phyloP scores from a whole-genome alignment of 1,140 invertebrate genomes.

The Cydia strobilella region DNA sequence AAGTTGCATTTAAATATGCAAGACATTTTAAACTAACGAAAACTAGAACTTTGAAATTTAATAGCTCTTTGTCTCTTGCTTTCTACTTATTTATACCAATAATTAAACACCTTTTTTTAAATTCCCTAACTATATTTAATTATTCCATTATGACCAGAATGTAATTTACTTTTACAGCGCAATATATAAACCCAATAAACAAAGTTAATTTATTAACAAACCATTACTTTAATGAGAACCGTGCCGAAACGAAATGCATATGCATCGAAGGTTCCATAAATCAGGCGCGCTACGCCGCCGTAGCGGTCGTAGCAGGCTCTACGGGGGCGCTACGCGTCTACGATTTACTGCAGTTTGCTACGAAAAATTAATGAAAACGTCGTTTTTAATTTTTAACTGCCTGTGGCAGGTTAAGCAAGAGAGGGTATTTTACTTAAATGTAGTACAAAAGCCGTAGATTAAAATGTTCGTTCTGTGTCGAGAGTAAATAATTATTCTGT shows the following conservation, averaged over 20 bases:
- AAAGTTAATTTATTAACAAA: neutral
- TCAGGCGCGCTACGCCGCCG: neutral
- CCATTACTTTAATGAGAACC: slow-evolving; percentile 9
- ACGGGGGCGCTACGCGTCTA: slow-evolving; percentile 2
- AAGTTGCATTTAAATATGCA: no score
- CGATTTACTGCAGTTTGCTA: slow-evolving; percentile 11
- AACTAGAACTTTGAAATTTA: no score
- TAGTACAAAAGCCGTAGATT: neutral
- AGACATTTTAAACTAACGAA: no score
- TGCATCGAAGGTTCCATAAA: neutral
- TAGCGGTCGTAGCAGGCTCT: slow-evolving; percentile 24
- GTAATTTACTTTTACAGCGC: neutral
- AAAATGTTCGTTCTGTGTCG: no score
- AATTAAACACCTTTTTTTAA: no score
- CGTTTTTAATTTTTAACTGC: slow-evolving; percentile 1
- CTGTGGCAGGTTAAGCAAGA: neutral
- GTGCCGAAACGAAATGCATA: neutral
- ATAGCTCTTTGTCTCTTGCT: no score
- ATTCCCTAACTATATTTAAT: no score
- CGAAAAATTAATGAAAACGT: slow-evolving; percentile 2
- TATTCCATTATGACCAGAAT: neutral
- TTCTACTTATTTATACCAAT: no score
- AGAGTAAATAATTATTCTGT: no score
- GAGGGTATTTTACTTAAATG: neutral
- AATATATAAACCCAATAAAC: neutral